These are phyloP conservation scores for Petrocephalus sullivani DNA, from an alignment of 2,797 vertebrate species.

Conservation along the genomic window DNA sequence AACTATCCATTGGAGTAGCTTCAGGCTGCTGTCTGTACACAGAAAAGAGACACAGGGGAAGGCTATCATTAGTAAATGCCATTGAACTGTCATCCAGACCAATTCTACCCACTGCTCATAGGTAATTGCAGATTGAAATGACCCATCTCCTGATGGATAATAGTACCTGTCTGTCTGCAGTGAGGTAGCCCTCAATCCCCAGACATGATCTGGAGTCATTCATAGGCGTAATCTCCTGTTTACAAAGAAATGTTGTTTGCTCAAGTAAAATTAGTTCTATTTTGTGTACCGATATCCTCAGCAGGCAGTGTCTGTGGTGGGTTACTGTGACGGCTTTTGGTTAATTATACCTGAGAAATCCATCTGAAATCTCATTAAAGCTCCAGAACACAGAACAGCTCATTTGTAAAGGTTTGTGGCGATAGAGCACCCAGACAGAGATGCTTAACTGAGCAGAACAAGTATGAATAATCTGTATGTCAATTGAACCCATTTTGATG, in stretches of 20 bases:
- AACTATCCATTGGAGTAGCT: neutral
- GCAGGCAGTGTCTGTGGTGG: neutral
- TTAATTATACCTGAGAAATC: neutral
- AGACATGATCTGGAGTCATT: neutral
- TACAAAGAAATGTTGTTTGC: neutral
- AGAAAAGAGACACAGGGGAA: neutral
- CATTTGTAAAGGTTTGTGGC: neutral
- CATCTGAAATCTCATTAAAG: neutral
- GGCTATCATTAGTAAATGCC: neutral
- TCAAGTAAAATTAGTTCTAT: neutral
- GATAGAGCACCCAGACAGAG: neutral
- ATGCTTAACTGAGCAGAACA: neutral
- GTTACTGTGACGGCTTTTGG: neutral
- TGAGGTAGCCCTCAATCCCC: neutral
- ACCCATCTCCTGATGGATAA: neutral
- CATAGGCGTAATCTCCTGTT: neutral
- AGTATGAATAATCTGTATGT: neutral
- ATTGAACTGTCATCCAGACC: neutral
- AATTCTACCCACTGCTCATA: neutral
- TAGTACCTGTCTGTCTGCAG: neutral
- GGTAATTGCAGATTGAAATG: conserved; percentile 9
- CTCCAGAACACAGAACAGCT: neutral
- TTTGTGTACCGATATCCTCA: neutral
- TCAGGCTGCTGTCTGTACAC: neutral
- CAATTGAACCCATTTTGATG: neutral